These are phyloP conservation scores for Drosophila paulistorum DNA, from an alignment of 1,140 invertebrate species.

Conservation along the genomic window DNA sequence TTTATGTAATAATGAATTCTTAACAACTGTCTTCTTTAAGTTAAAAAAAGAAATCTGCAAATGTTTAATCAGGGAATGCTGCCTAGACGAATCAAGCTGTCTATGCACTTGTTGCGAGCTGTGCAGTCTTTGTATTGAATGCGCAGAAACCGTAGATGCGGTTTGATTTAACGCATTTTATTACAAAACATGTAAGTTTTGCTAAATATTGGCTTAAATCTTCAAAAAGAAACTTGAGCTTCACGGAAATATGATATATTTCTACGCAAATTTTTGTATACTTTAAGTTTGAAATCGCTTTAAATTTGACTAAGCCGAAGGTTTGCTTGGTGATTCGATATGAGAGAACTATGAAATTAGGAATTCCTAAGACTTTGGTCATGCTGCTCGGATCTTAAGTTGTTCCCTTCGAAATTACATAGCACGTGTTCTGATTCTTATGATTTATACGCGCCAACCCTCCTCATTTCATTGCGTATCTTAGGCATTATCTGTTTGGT, in stretches of 20 bases:
- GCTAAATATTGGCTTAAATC: neutral
- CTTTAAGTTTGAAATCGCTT: neutral
- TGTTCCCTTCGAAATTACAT: neutral
- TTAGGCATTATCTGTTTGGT: slow-evolving; percentile 21
- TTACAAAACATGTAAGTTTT: neutral
- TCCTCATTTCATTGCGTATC: neutral
- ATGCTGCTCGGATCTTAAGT: neutral
- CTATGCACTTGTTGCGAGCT: too few relatives aligned
- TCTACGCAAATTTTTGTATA: neutral
- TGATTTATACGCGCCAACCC: slow-evolving; percentile 5
- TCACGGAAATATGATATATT: neutral
- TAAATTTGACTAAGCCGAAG: neutral
- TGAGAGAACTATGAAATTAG: neutral
- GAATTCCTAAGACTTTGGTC: neutral
- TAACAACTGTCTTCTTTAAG: too few relatives aligned
- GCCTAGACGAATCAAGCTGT: too few relatives aligned
- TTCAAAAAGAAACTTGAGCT: neutral
- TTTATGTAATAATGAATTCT: too few relatives aligned
- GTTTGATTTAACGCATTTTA: neutral
- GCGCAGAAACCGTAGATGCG: too few relatives aligned
- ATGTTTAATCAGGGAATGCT: too few relatives aligned
- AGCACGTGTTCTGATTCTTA: slow-evolving; percentile 29
- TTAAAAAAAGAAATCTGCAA: too few relatives aligned
- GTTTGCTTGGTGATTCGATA: neutral
- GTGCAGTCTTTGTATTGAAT: too few relatives aligned